These are phyloP conservation scores for Albula goreensis DNA, from an alignment of 2,113 vertebrate genomes.

Conservation along the genomic window DNA sequence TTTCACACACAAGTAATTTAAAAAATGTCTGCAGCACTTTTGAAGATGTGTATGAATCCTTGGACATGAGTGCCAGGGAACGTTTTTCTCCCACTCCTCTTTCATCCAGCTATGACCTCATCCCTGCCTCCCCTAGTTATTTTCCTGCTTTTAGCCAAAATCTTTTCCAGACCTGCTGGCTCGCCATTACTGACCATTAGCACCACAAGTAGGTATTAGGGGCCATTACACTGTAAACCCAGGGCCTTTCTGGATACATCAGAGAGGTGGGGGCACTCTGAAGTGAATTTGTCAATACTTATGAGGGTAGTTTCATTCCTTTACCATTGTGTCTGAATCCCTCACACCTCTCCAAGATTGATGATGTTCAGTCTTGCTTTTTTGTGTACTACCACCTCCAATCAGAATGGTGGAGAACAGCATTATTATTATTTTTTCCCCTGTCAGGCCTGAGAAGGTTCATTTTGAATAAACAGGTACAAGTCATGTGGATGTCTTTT, in stretches of 20 bases:
- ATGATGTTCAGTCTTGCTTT: neutral
- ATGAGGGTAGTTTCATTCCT: too few relatives aligned
- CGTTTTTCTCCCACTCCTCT: neutral
- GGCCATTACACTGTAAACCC: neutral
- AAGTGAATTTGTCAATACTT: neutral
- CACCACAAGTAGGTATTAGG: neutral
- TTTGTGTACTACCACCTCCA: neutral
- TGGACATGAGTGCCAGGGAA: neutral
- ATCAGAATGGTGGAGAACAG: too few relatives aligned
- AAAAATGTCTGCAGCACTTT: neutral
- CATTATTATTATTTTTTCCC: too few relatives aligned
- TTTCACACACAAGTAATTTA: too few relatives aligned
- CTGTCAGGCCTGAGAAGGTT: too few relatives aligned
- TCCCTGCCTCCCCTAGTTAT: neutral
- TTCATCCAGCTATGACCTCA: neutral
- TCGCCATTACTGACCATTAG: neutral
- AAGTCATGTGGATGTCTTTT: too few relatives aligned
- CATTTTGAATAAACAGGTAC: too few relatives aligned
- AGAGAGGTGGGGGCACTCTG: neutral
- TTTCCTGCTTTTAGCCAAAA: neutral
- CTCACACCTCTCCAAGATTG: neutral
- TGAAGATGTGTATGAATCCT: neutral
- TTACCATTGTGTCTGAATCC: neutral
- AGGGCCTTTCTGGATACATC: neutral
- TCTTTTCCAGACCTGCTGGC: neutral